A percentile compares a stretch with the other conserved stretches of the same genome.
Conservation (phyloP, 2,888 invertebrate genomes). For the Cephus spinipes region DNA sequence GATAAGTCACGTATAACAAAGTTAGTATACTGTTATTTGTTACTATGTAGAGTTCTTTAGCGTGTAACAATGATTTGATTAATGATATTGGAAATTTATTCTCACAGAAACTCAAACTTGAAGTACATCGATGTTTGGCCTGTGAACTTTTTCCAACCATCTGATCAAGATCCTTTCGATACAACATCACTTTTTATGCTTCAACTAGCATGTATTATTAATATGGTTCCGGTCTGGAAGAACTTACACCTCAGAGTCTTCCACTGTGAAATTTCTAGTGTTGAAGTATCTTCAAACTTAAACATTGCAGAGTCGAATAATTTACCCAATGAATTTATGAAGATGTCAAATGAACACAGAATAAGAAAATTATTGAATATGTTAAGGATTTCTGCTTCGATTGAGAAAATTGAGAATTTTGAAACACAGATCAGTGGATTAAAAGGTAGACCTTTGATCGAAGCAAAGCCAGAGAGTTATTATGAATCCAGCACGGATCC, state of each 20-base stretch:
- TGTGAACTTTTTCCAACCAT: conserved; percentile 87
- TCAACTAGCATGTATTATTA: conserved; percentile 95
- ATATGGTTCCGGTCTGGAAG: conserved; percentile 92
- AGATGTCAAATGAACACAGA: conserved; percentile 62
- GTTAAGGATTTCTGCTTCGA: conserved; percentile 88
- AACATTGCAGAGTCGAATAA: conserved; percentile 64
- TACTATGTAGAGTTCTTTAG: conserved; percentile 25
- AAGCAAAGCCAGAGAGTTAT: conserved; percentile 42
- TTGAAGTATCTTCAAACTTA: conserved; percentile 55
- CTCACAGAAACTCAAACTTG: conserved; percentile 71
- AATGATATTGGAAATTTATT: conserved; percentile 11
- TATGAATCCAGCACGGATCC: conserved; percentile 52
- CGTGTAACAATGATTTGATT: conserved; percentile 4
- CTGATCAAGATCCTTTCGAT: conserved; percentile 84
- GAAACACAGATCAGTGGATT: conserved; percentile 70
- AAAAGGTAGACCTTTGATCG: conserved; percentile 57
- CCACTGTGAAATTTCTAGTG: conserved; percentile 75
- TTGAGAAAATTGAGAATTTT: conserved; percentile 78
- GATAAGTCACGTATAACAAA: conserved; percentile 82
- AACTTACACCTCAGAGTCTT: conserved; percentile 87
- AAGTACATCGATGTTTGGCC: conserved; percentile 98
- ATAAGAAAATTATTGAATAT: conserved; percentile 82
- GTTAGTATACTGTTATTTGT: conserved; percentile 64
- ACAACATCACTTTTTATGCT: conserved; percentile 95
- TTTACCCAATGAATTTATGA: conserved; percentile 62